Evolutionary conservation across 2,888 invertebrate species (phyloP).

Genomic region (Agriopis leucophaearia): DNA sequence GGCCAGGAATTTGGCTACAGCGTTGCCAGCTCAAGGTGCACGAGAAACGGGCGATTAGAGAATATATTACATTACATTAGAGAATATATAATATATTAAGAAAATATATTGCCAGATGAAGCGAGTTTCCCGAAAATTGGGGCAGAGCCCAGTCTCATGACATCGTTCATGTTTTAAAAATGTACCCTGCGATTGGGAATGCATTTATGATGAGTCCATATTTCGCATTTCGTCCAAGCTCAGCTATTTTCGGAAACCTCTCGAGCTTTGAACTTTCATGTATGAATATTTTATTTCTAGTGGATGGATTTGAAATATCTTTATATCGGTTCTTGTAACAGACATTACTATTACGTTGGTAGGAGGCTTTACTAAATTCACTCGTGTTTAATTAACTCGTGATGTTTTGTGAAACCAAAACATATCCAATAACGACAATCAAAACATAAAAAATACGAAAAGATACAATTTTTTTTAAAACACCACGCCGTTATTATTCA

Average conservation of each 20-base stretch:
- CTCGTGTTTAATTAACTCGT: too few relatives aligned
- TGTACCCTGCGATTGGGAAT: conserved; percentile 35
- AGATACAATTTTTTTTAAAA: too few relatives aligned
- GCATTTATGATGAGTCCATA: conserved; percentile 36
- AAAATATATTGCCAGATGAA: conserved; percentile 41
- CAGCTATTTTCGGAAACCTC: conserved; percentile 18
- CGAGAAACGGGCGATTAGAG: not conserved
- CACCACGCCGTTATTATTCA: too few relatives aligned
- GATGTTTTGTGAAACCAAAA: too few relatives aligned
- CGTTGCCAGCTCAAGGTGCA: too few relatives aligned
- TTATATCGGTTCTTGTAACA: too few relatives aligned
- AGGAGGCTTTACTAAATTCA: too few relatives aligned
- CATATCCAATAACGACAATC: too few relatives aligned
- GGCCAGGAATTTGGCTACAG: too few relatives aligned
- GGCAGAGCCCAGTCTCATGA: conserved; percentile 17
- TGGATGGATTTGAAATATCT: not conserved
- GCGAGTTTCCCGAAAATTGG: conserved; percentile 34
- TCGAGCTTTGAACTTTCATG: conserved; percentile 17
- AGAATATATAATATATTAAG: conserved; percentile 30
- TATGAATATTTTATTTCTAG: conserved; percentile 16
- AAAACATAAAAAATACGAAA: too few relatives aligned
- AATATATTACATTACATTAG: conserved; percentile 30
- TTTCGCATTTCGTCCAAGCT: conserved; percentile 24
- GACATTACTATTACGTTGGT: too few relatives aligned
- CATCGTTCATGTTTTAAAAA: conserved; percentile 37